A percentile compares a stretch with the other conserved stretches of the same genome.
phyloP scores from a whole-genome alignment of 2,797 vertebrate genomes.

The Periophthalmus magnuspinnatus region DNA sequence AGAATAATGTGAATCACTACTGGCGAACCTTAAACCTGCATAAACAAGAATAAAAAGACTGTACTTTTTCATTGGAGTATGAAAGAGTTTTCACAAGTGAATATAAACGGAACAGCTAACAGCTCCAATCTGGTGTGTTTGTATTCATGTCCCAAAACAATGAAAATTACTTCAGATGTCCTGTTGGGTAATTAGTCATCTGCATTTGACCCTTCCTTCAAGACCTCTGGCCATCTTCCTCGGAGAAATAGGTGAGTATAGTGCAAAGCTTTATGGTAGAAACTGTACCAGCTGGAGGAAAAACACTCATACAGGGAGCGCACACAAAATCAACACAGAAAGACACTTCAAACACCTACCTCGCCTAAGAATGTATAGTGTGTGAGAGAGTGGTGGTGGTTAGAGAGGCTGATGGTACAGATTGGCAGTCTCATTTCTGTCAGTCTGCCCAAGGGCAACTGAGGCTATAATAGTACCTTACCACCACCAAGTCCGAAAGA shows the following conservation, averaged over 20 bases:
- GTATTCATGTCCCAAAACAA: too few relatives aligned
- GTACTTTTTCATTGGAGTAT: not conserved
- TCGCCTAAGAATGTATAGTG: too few relatives aligned
- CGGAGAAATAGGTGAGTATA: not conserved
- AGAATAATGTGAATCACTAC: not conserved
- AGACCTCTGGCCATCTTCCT: not conserved
- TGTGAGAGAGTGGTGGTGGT: too few relatives aligned
- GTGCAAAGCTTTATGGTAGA: not conserved
- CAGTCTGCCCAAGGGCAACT: too few relatives aligned
- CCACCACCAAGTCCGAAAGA: too few relatives aligned
- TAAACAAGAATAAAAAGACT: not conserved
- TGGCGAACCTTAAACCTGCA: not conserved
- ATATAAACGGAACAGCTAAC: not conserved
- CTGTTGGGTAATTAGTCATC: not conserved
- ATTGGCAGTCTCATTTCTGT: too few relatives aligned
- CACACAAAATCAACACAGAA: too few relatives aligned
- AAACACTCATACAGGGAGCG: not conserved
- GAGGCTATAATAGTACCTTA: too few relatives aligned
- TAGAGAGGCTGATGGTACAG: too few relatives aligned
- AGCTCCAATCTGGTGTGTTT: not conserved
- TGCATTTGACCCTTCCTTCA: not conserved
- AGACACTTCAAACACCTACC: too few relatives aligned
- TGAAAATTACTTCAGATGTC: not conserved
- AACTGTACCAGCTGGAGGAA: not conserved
- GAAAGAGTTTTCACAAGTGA: not conserved